Conservation (phyloP, 2,113 vertebrate genomes). For the Hiodon alosoides region DNA sequence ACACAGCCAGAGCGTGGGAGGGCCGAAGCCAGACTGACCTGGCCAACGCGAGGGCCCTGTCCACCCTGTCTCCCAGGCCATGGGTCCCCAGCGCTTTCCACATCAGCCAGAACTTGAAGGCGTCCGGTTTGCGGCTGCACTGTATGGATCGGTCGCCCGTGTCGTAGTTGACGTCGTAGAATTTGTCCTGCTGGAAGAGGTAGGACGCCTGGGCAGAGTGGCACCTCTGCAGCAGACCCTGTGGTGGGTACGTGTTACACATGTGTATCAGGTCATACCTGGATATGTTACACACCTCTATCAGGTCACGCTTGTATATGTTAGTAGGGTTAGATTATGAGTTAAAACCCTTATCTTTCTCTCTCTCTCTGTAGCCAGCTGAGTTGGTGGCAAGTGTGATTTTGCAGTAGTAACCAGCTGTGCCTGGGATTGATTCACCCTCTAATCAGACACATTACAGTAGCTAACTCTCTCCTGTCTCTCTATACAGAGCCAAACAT, state of each 20-base stretch:
- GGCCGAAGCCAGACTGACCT: conserved; percentile 48
- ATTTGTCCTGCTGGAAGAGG: conserved; percentile 81
- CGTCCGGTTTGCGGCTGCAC: conserved; percentile 75
- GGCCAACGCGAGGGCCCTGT: conserved; percentile 69
- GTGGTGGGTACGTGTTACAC: neutral
- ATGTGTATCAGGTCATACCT: neutral
- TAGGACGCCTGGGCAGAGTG: conserved; percentile 70
- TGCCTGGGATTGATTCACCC: no score
- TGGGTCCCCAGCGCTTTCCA: conserved; percentile 76
- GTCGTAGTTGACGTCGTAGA: conserved; percentile 77
- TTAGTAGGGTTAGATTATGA: no score
- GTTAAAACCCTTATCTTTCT: no score
- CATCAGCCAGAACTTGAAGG: conserved; percentile 78
- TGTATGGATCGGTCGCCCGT: conserved; percentile 80
- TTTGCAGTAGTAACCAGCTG: no score
- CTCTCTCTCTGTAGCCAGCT: no score
- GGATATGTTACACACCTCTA: neutral
- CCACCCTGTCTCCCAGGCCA: conserved; percentile 73
- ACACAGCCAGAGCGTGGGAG: neutral
- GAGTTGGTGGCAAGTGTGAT: no score
- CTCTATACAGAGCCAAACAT: no score
- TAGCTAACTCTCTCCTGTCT: no score
- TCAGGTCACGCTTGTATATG: no score
- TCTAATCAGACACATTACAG: no score
- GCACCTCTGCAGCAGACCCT: conserved; percentile 72